A percentile compares a stretch with the other conserved stretches of the same genome.
Conservation (phyloP, 2,113 vertebrate genomes). For the Vulpes vulpes region DNA sequence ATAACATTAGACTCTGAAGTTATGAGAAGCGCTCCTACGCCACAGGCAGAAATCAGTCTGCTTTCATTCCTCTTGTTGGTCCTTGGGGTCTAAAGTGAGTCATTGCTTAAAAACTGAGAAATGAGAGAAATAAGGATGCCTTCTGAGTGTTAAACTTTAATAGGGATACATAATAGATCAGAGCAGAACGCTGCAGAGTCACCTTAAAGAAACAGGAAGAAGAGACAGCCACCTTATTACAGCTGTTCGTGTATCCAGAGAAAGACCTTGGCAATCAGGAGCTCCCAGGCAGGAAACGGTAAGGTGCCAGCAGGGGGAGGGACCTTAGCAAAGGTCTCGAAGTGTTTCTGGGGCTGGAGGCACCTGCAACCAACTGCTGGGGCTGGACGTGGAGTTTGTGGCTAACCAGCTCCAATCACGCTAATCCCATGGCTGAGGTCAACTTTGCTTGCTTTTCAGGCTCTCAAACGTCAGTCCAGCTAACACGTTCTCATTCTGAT, state of each 20-base stretch:
- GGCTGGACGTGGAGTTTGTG: too few relatives aligned
- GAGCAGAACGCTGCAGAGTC: conserved; percentile 45
- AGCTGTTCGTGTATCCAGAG: background rate
- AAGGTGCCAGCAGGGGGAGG: background rate
- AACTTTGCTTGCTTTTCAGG: background rate
- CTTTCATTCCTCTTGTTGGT: background rate
- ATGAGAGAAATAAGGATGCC: conserved; percentile 2
- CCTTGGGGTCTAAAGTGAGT: conserved; percentile 49
- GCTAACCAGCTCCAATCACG: too few relatives aligned
- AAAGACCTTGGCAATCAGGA: background rate
- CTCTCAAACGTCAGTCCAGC: background rate
- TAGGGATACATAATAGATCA: conserved; percentile 70
- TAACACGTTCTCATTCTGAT: background rate
- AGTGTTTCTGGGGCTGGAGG: background rate
- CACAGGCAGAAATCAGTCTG: background rate
- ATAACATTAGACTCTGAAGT: background rate
- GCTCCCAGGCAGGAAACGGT: background rate
- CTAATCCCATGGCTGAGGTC: background rate
- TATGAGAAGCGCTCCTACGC: background rate
- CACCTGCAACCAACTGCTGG: rapidly evolving
- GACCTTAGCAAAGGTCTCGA: background rate
- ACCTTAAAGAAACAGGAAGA: conserved; percentile 41
- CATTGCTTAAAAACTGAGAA: conserved; percentile 61
- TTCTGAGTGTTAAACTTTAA: conserved; percentile 68
- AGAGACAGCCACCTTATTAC: background rate